These are phyloP conservation scores for Prinia subflava DNA, from an alignment of 2,113 vertebrate species.

Conservation along the genomic window DNA sequence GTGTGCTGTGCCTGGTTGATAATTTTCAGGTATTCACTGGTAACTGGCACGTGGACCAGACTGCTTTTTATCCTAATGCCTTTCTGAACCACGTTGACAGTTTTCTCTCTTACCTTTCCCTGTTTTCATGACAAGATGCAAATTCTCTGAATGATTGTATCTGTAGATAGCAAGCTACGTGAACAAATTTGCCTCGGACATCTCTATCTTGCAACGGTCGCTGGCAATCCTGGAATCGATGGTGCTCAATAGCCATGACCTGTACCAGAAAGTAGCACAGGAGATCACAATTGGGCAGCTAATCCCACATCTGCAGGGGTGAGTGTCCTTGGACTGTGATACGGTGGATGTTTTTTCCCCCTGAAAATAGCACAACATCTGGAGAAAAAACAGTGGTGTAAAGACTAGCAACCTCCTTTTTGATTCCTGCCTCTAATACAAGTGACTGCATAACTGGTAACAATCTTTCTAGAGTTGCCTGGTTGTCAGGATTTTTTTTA, in stretches of 20 bases:
- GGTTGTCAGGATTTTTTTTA: neutral
- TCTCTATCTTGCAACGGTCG: conserved; percentile 91
- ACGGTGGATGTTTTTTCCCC: rapidly evolving
- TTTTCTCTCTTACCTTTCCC: neutral
- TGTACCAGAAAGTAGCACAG: conserved; percentile 98
- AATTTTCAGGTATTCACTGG: neutral
- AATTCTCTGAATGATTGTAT: neutral
- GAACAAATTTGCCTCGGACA: conserved; percentile 92
- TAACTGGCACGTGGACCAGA: neutral
- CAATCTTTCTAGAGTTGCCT: neutral
- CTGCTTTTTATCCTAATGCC: neutral
- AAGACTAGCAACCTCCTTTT: neutral
- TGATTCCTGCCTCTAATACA: neutral
- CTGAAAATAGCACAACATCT: neutral
- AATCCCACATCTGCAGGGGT: conserved; percentile 97
- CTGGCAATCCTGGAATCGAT: conserved; percentile 97
- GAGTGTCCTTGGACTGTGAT: conserved; percentile 16
- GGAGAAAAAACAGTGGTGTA: neutral
- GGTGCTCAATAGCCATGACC: conserved; percentile 97
- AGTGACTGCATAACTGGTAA: neutral
- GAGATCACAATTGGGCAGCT: conserved; percentile 99
- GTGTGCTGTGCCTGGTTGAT: neutral
- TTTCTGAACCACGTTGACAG: rapidly evolving
- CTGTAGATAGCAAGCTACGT: conserved; percentile 93
- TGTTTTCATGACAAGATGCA: neutral